Evolutionary conservation across 2,888 invertebrate species (phyloP).

Genomic region (Hypena proboscidalis): DNA sequence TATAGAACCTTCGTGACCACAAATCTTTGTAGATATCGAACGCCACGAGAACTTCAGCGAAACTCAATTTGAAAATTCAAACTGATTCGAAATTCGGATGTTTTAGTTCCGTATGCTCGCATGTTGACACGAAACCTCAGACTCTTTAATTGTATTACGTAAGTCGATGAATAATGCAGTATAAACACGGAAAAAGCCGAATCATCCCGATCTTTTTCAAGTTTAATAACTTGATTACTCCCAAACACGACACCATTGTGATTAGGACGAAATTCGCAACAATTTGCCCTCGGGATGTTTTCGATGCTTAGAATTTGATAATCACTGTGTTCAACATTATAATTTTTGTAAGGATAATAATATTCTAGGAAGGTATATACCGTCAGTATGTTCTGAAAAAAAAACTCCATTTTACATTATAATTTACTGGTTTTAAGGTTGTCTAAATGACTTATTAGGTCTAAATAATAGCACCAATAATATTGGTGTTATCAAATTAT

Average conservation of each 20-base stretch:
- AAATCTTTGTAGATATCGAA: not conserved
- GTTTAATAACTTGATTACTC: conserved; percentile 38
- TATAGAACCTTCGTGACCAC: conserved; percentile 1
- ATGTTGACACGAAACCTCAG: conserved; percentile 32
- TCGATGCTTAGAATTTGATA: conserved; percentile 36
- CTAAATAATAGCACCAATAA: too few relatives aligned
- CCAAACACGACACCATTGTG: conserved; percentile 33
- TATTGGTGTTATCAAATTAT: too few relatives aligned
- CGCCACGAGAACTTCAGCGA: not conserved
- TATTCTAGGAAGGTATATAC: conserved; percentile 9
- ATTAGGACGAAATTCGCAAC: conserved; percentile 28
- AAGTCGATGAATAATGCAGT: conserved; percentile 45
- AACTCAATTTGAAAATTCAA: conserved; percentile 9
- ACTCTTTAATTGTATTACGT: conserved; percentile 38
- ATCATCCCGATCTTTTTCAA: conserved; percentile 23
- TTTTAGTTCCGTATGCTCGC: conserved; percentile 36
- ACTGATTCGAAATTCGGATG: conserved; percentile 10
- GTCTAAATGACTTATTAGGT: too few relatives aligned
- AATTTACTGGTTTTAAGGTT: too few relatives aligned
- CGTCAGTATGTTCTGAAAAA: conserved; percentile 4
- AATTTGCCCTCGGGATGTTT: conserved; percentile 22
- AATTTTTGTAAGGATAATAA: conserved; percentile 19
- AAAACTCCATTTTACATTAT: conserved; percentile 10
- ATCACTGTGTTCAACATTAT: conserved; percentile 26
- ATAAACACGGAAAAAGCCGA: conserved; percentile 39